Evolutionary conservation across 2,797 vertebrate species (phyloP).

Genomic region (Ctenosaura bakeri): DNA sequence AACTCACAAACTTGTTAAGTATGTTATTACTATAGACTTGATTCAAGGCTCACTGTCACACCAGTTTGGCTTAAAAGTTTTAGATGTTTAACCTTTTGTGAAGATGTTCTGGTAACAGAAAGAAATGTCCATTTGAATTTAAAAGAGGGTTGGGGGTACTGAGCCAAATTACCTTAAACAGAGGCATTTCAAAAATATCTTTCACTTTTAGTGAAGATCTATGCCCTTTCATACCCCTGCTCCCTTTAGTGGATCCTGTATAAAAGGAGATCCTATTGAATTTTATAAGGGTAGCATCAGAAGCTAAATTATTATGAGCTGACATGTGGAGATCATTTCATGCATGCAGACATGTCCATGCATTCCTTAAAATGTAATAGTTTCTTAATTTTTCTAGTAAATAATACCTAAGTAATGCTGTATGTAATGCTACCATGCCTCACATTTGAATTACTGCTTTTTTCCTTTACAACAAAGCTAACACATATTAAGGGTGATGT

Average conservation of each 20-base stretch:
- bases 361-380: constrained; percentile 55
- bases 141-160: constrained; percentile 12
- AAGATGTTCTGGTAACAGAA: constrained; percentile 11
- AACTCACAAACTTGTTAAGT: constrained; percentile 27
- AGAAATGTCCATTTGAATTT: constrained; percentile 27
- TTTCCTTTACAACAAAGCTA: constrained; percentile 46
- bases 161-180: constrained; percentile 12
- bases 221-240: neutral
- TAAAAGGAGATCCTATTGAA: neutral
- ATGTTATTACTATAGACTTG: constrained; percentile 4
- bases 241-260: neutral
- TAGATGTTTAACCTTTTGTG: constrained; percentile 22
- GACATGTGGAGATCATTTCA: constrained; percentile 38
- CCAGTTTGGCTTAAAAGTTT: neutral
- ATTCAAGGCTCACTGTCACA: constrained; percentile 20
- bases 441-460: constrained; percentile 52
- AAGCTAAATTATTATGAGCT: constrained; percentile 25
- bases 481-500: constrained; percentile 58
- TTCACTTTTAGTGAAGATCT: neutral
- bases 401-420: constrained; percentile 51
- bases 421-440: constrained; percentile 49
- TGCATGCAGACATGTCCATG: constrained; percentile 46
- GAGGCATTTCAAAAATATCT: neutral
- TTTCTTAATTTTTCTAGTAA: constrained; percentile 60
- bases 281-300: constrained; percentile 19